A percentile compares a stretch with the other conserved stretches of the same genome.
Evolutionary conservation across 2,797 vertebrate species (phyloP).

Genomic region (Lithobates sylvaticus): DNA sequence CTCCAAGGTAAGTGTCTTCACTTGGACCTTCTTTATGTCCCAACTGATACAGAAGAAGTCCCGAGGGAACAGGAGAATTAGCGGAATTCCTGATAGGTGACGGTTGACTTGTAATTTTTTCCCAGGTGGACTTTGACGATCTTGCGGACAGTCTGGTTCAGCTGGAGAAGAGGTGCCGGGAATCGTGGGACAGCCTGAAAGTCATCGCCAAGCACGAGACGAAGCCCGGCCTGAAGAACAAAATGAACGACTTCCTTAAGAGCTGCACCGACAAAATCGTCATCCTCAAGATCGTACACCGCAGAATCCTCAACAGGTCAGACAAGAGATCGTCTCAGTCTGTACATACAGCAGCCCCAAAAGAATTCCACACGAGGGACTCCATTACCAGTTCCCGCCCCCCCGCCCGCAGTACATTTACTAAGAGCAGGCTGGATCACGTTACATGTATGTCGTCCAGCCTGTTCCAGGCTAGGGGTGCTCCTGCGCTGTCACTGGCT

Average conservation of each 20-base stretch:
- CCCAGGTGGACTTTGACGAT: constrained; percentile 92
- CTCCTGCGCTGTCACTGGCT: no score
- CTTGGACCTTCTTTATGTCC: no score
- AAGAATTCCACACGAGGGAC: no score
- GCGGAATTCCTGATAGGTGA: no score
- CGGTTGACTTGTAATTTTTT: background rate
- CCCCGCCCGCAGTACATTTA: no score
- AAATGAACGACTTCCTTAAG: constrained; percentile 90
- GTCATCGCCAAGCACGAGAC: constrained; percentile 89
- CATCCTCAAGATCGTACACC: constrained; percentile 90
- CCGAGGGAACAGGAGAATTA: no score
- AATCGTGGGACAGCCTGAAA: constrained; percentile 92
- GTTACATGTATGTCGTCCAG: no score
- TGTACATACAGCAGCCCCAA: no score
- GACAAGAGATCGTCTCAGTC: constrained; percentile 8
- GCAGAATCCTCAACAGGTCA: constrained; percentile 90
- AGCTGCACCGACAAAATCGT: constrained; percentile 88
- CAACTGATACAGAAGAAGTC: no score
- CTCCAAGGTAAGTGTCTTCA: constrained; percentile 81
- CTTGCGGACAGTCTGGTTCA: constrained; percentile 88
- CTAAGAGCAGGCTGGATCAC: no score
- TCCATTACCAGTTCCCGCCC: no score
- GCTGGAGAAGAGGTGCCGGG: constrained; percentile 87
- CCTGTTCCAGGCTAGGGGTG: no score
- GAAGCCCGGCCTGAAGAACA: constrained; percentile 83